These are phyloP conservation scores for Idaea straminata DNA, from an alignment of 2,888 invertebrate species.

Conservation along the genomic window DNA sequence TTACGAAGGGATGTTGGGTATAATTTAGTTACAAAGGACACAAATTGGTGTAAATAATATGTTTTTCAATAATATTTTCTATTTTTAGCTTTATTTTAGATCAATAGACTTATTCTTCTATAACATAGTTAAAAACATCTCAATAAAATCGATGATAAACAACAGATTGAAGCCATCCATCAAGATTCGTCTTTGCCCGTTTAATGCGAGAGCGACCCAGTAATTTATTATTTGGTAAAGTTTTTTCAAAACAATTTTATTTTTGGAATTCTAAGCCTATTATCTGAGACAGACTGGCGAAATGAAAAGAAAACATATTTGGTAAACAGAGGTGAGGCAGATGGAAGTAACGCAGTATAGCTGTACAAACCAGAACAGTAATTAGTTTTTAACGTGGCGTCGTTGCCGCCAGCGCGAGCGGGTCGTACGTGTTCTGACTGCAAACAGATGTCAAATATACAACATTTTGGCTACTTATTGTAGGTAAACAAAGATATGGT, in stretches of 20 bases:
- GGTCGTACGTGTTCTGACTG: not conserved
- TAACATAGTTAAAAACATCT: not conserved
- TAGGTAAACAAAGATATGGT: not conserved
- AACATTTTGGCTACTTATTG: not conserved
- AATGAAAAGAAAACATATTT: not conserved
- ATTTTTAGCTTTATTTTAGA: not conserved
- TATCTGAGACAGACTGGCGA: not conserved
- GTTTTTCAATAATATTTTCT: not conserved
- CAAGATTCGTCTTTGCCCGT: not conserved
- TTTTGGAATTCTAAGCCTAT: not conserved
- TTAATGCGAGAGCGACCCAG: not conserved
- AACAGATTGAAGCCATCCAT: not conserved
- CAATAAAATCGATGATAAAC: not conserved
- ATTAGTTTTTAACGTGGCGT: not conserved
- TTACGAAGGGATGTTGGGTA: not conserved
- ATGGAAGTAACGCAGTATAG: not conserved
- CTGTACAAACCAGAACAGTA: not conserved
- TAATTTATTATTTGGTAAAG: not conserved
- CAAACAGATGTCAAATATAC: not conserved
- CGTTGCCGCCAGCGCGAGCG: not conserved
- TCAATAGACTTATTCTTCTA: not conserved
- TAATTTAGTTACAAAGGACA: not conserved
- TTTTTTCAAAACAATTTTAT: not conserved
- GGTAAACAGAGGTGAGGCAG: not conserved
- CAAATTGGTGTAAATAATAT: not conserved